Conservation (phyloP, 2,113 vertebrate genomes). For the Sylvia atricapilla region DNA sequence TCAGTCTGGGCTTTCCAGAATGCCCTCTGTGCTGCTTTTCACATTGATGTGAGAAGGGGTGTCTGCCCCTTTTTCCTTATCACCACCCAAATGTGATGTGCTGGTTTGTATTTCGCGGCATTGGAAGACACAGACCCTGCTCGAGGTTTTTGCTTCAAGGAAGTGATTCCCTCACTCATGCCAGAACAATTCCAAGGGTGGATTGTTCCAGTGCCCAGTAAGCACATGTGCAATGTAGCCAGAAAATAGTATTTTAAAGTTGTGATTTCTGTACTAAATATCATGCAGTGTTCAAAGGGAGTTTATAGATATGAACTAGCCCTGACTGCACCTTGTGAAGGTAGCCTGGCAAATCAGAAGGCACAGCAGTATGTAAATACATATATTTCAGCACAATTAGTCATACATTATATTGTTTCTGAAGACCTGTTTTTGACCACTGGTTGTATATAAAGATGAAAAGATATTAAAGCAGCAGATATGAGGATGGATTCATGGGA, state of each 20-base stretch:
- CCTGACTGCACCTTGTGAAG: not conserved
- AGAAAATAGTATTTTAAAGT: not conserved
- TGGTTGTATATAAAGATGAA: not conserved
- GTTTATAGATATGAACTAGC: not conserved
- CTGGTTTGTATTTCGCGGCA: not conserved
- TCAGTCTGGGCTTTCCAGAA: not conserved
- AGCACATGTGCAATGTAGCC: not conserved
- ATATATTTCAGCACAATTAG: not conserved
- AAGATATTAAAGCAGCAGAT: not conserved
- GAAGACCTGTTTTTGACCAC: not conserved
- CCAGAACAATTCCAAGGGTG: not conserved
- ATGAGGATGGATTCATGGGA: not conserved
- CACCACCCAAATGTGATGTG: not conserved
- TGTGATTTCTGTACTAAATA: not conserved
- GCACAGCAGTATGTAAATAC: not conserved
- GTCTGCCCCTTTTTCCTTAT: not conserved
- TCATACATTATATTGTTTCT: not conserved
- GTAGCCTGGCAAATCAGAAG: not conserved
- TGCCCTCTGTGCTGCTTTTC: not conserved
- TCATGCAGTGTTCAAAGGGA: not conserved
- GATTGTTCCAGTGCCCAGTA: not conserved
- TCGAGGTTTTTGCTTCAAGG: not conserved
- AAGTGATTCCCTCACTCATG: not conserved
- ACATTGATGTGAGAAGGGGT: not conserved
- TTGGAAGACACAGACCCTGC: not conserved